A percentile compares a stretch with the other conserved stretches of the same genome.
Conservation (phyloP, 2,113 vertebrate genomes). For the Gavia stellata region DNA sequence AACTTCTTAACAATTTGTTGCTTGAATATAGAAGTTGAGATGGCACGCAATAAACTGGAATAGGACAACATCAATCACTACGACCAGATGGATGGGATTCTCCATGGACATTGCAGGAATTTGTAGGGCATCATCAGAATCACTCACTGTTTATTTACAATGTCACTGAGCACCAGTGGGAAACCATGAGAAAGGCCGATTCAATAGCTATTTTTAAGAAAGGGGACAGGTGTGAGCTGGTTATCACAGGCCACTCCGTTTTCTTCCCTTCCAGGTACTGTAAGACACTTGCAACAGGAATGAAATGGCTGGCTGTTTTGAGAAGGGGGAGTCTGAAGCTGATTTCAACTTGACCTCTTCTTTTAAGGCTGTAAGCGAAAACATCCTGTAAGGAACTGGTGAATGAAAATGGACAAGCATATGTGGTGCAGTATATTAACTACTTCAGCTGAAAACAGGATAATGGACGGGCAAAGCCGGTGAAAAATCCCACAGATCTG, state of each 20-base stretch:
- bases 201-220: constrained; percentile 48
- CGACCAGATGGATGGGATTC: background rate
- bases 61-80: background rate
- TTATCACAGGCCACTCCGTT: constrained; percentile 1
- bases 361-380: background rate
- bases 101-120: background rate
- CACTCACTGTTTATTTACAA: constrained; percentile 36
- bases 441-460: background rate
- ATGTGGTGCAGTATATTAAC: background rate
- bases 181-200: constrained; percentile 30
- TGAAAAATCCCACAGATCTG: background rate
- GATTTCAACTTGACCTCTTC: background rate
- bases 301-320: constrained; percentile 16
- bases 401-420: background rate
- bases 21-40: background rate
- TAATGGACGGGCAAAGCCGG: background rate
- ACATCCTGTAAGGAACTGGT: background rate
- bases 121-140: background rate
- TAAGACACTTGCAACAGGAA: background rate
- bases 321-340: background rate
- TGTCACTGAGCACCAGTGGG: constrained; percentile 23
- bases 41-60: background rate
- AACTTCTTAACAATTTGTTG: background rate
- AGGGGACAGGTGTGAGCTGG: constrained; percentile 24
- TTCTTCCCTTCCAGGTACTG: background rate